These are phyloP conservation scores for Eumacrocentrus americanus DNA, from an alignment of 2,888 invertebrate genomes.

Conservation along the genomic window DNA sequence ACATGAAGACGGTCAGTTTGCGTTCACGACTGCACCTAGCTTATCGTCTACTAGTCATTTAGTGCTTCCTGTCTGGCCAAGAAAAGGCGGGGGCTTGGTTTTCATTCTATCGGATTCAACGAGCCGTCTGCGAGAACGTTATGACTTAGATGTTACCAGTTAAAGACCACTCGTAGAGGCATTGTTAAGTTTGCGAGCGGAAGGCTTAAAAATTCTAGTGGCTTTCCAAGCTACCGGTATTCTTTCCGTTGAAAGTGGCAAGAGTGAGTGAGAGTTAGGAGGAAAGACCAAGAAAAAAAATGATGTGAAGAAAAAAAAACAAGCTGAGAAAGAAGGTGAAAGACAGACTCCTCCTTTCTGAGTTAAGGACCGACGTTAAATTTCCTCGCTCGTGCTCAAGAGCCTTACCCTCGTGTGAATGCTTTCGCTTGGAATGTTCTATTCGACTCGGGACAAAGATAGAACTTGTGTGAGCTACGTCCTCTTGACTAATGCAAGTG, in stretches of 20 bases:
- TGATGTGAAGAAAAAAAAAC: constrained; percentile 14
- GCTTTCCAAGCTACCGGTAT: constrained; percentile 29
- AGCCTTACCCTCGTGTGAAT: background rate
- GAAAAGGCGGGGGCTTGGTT: constrained; percentile 24
- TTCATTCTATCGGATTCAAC: constrained; percentile 30
- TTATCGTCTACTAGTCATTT: constrained; percentile 31
- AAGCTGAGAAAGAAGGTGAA: background rate
- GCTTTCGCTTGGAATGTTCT: constrained; percentile 13
- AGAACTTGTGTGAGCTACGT: constrained; percentile 2
- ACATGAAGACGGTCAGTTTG: constrained; percentile 7
- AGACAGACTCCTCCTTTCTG: constrained; percentile 4
- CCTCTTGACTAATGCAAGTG: constrained; percentile 2
- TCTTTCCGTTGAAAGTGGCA: constrained; percentile 21
- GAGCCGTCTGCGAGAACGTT: constrained; percentile 24
- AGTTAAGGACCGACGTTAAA: constrained; percentile 25
- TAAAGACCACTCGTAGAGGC: constrained; percentile 33
- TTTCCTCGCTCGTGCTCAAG: constrained; percentile 20
- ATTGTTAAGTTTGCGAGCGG: constrained; percentile 48
- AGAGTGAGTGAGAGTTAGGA: constrained; percentile 6
- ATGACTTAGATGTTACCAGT: constrained; percentile 34
- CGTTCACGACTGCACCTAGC: constrained; percentile 7
- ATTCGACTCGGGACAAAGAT: constrained; percentile 8
- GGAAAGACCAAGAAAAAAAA: constrained; percentile 21
- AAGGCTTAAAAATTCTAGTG: constrained; percentile 50
- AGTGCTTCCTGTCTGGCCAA: constrained; percentile 13